A percentile compares a stretch with the other conserved stretches of the same genome.
phyloP scores from a whole-genome alignment of 1,140 invertebrate genomes.

The Anoplophora glabripennis region DNA sequence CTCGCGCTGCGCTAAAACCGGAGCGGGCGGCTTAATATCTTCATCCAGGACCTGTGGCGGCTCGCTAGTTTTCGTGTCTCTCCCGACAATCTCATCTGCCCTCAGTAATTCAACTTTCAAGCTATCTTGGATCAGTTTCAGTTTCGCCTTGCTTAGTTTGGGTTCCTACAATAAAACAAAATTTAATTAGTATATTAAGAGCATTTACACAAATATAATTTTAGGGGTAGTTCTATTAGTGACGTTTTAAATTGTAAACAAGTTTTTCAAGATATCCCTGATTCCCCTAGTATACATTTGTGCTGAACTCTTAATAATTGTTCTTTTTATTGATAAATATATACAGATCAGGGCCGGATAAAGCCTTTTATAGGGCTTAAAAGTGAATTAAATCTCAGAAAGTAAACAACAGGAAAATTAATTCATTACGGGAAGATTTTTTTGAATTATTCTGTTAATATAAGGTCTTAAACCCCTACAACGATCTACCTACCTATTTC shows the following conservation, averaged over 20 bases:
- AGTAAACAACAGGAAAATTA: too few relatives aligned
- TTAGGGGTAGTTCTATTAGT: slow-evolving; percentile 6
- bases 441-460: too few relatives aligned
- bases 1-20: background rate
- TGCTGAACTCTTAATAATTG: slow-evolving; percentile 22
- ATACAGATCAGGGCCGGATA: too few relatives aligned
- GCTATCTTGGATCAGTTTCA: slow-evolving; percentile 20
- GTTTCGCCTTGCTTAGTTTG: slow-evolving; percentile 20
- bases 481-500: too few relatives aligned
- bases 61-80: background rate
- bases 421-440: too few relatives aligned
- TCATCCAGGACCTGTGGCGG: background rate
- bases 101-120: background rate
- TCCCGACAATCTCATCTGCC: too few relatives aligned
- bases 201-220: slow-evolving; percentile 22
- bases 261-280: background rate
- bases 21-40: background rate
- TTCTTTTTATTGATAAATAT: background rate
- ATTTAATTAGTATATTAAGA: slow-evolving; percentile 27
- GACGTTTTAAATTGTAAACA: background rate
- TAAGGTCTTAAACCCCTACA: too few relatives aligned
- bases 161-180: slow-evolving; percentile 28
- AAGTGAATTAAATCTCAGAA: too few relatives aligned
- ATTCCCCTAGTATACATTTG: slow-evolving; percentile 17
- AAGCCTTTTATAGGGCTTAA: too few relatives aligned